Percentiles rank a stretch among this genome's conserved stretches.
phyloP scores from a whole-genome alignment of 2,113 vertebrate genomes.

The Enhydra lutris region DNA sequence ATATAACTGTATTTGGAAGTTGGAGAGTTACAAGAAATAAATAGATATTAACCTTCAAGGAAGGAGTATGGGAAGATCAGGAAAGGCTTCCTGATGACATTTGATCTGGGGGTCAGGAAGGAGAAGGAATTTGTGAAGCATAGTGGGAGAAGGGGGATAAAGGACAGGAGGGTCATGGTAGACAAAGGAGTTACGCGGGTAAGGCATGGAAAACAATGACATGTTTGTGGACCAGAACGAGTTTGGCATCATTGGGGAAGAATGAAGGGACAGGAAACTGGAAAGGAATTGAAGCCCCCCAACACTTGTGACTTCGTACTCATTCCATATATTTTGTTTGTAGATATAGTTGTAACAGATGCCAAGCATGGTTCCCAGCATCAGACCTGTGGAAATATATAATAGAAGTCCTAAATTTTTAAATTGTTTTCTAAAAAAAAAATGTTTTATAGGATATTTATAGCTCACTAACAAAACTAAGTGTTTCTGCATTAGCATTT shows the following conservation, averaged over 20 bases:
- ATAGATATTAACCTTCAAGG: background rate
- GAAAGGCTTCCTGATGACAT: background rate
- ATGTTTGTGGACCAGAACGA: background rate
- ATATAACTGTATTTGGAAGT: background rate
- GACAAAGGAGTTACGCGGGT: fast-evolving
- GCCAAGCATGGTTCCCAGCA: background rate
- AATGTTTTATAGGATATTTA: background rate
- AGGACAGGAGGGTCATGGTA: background rate
- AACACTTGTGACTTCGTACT: background rate
- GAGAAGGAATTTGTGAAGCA: background rate
- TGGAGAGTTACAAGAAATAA: background rate
- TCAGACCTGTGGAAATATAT: background rate
- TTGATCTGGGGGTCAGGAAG: background rate
- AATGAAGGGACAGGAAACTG: background rate
- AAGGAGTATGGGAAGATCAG: background rate
- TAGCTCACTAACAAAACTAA: background rate
- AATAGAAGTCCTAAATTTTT: background rate
- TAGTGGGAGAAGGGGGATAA: background rate
- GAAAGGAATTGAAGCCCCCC: background rate
- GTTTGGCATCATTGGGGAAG: background rate
- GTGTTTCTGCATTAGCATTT: background rate
- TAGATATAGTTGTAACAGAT: background rate
- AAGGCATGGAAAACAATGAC: background rate
- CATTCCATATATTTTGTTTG: background rate
- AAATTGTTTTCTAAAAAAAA: background rate